Percentiles rank a stretch among this genome's conserved stretches.
These are phyloP conservation scores for Pachypanchax playfairii DNA, from an alignment of 2,113 vertebrate species.

Conservation along the genomic window DNA sequence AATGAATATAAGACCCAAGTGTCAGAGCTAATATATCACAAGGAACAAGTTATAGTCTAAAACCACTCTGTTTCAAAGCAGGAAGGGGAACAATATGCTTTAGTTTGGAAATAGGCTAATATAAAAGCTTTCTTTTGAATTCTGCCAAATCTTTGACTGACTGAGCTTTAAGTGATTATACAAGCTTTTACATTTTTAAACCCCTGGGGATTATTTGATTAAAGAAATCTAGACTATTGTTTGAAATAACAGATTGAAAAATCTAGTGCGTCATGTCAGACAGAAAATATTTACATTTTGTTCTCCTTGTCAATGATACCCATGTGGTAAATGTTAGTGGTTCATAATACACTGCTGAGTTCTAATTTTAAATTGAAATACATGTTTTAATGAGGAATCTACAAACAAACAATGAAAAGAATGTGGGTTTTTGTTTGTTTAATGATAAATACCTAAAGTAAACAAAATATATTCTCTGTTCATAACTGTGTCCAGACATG, in stretches of 20 bases:
- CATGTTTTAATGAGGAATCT: background rate
- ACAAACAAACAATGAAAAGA: background rate
- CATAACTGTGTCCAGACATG: background rate
- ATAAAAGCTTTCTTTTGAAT: constrained; percentile 2
- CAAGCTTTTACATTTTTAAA: constrained; percentile 13
- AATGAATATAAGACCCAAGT: constrained; percentile 71
- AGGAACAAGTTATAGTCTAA: constrained; percentile 32
- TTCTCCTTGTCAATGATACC: background rate
- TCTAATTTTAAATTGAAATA: background rate
- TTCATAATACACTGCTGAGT: background rate
- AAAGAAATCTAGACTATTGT: background rate
- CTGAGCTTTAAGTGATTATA: constrained; percentile 14
- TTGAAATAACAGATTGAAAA: background rate
- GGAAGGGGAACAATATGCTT: background rate
- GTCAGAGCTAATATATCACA: constrained; percentile 72
- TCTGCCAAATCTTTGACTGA: background rate
- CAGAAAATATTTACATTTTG: background rate
- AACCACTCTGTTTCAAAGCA: constrained; percentile 15
- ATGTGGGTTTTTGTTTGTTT: background rate
- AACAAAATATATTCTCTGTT: background rate
- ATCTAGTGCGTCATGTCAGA: background rate
- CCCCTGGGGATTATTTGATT: background rate
- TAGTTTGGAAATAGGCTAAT: constrained; percentile 1
- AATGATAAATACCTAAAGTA: background rate
- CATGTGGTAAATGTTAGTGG: background rate